A percentile compares a stretch with the other conserved stretches of the same genome.
phyloP scores from a whole-genome alignment of 2,888 invertebrate genomes.

The Lasioglossum lativentre region DNA sequence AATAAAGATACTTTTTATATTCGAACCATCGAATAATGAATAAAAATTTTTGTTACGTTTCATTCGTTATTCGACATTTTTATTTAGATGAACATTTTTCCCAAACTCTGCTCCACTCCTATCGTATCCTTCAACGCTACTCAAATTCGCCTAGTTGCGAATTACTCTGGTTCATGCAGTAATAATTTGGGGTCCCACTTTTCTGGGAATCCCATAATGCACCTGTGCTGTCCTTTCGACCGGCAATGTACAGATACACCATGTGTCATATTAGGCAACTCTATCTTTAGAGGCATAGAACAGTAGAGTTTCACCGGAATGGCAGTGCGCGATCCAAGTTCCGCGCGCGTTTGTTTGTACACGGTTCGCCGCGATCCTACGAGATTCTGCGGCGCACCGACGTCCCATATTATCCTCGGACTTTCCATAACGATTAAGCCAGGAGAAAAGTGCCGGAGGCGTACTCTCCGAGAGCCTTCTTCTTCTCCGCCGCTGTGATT shows the following conservation, averaged over 20 bases:
- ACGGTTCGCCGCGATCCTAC: conserved; percentile 40
- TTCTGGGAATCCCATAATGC: not conserved
- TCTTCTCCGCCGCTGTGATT: conserved; percentile 46
- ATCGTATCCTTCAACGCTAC: too few relatives aligned
- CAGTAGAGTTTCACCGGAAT: not conserved
- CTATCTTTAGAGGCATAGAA: not conserved
- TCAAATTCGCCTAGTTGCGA: too few relatives aligned
- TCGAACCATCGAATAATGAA: too few relatives aligned
- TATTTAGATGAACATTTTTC: too few relatives aligned
- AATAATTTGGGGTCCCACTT: too few relatives aligned
- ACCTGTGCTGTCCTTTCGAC: not conserved
- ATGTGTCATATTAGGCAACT: not conserved
- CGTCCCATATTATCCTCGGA: conserved; percentile 76
- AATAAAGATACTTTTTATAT: too few relatives aligned
- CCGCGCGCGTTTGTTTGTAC: not conserved
- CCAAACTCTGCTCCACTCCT: too few relatives aligned
- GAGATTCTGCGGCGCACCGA: conserved; percentile 53
- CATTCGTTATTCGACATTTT: too few relatives aligned
- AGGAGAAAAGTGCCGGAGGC: conserved; percentile 66
- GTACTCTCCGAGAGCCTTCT: conserved; percentile 46
- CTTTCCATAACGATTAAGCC: conserved; percentile 76
- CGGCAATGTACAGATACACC: not conserved
- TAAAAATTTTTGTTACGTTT: too few relatives aligned
- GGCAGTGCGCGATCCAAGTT: not conserved
- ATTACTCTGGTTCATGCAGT: too few relatives aligned